These are phyloP conservation scores for Noctua janthe DNA, from an alignment of 2,888 invertebrate species.

Conservation along the genomic window DNA sequence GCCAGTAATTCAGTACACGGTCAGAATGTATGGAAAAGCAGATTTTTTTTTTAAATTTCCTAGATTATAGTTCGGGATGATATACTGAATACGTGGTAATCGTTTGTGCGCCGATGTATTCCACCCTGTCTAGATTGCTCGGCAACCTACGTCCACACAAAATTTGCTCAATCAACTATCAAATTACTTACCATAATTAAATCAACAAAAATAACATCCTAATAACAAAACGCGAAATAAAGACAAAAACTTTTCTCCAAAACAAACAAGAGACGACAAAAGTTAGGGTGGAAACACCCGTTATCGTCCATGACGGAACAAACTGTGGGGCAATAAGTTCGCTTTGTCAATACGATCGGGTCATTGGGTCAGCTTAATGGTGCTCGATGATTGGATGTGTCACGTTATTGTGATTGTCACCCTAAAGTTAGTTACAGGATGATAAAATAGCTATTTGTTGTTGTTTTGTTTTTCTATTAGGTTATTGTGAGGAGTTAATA, in stretches of 20 bases:
- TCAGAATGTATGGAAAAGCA: no score
- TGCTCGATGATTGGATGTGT: conserved; percentile 60
- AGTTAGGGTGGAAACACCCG: conserved; percentile 60
- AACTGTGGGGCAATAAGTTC: conserved; percentile 60
- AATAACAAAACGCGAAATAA: conserved; percentile 29
- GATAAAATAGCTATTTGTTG: conserved; percentile 38
- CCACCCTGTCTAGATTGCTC: not conserved
- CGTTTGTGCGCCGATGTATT: no score
- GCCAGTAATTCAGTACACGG: no score
- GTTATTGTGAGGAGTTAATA: not conserved
- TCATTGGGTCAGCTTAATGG: conserved; percentile 64
- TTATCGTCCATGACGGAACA: conserved; percentile 56
- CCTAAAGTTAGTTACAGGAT: conserved; percentile 52
- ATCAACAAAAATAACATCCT: conserved; percentile 21
- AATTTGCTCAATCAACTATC: not conserved
- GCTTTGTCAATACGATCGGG: conserved; percentile 60
- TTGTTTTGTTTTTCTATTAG: conserved; percentile 18
- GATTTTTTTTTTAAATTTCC: no score
- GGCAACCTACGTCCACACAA: not conserved
- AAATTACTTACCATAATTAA: conserved; percentile 42
- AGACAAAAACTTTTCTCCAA: conserved; percentile 30
- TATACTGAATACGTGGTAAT: no score
- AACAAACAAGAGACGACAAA: conserved; percentile 48
- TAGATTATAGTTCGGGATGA: no score
- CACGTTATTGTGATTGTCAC: conserved; percentile 58